A percentile compares a stretch with the other conserved stretches of the same genome.
Conservation (phyloP, 2,797 vertebrate genomes). For the Myotis planiceps region DNA sequence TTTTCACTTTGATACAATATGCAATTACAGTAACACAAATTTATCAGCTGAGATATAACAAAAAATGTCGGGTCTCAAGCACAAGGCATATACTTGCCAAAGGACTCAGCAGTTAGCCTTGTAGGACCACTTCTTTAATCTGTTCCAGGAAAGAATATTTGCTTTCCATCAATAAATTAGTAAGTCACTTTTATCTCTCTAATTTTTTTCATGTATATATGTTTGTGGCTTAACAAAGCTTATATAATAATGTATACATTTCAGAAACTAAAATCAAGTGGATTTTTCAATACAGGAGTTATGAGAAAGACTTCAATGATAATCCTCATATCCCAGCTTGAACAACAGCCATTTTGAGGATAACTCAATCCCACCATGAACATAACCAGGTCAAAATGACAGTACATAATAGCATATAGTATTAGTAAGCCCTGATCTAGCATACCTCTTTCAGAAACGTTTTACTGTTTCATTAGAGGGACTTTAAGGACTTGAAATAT, state of each 20-base stretch:
- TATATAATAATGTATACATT: not conserved
- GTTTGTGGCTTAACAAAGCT: not conserved
- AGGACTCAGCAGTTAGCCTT: conserved; percentile 34
- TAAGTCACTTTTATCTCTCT: not conserved
- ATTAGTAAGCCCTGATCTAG: not conserved
- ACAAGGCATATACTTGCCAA: conserved; percentile 41
- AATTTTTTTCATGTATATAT: not conserved
- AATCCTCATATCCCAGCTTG: not conserved
- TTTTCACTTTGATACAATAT: not conserved
- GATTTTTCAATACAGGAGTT: not conserved
- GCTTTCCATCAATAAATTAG: not conserved
- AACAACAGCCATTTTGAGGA: not conserved
- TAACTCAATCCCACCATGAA: not conserved
- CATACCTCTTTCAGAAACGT: not conserved
- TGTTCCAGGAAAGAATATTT: not conserved
- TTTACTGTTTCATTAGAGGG: not conserved
- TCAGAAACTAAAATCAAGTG: conserved; percentile 39
- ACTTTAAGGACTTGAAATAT: not conserved
- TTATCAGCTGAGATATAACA: not conserved
- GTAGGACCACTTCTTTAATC: conserved; percentile 47
- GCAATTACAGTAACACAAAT: not conserved
- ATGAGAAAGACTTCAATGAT: not conserved
- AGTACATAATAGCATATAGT: not conserved
- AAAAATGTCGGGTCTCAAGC: not conserved
- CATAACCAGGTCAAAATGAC: not conserved